Percentiles rank a stretch among this genome's conserved stretches.
Evolutionary conservation across 2,113 vertebrate genomes (phyloP).

Genomic region (Hippocampus guttulatus): DNA sequence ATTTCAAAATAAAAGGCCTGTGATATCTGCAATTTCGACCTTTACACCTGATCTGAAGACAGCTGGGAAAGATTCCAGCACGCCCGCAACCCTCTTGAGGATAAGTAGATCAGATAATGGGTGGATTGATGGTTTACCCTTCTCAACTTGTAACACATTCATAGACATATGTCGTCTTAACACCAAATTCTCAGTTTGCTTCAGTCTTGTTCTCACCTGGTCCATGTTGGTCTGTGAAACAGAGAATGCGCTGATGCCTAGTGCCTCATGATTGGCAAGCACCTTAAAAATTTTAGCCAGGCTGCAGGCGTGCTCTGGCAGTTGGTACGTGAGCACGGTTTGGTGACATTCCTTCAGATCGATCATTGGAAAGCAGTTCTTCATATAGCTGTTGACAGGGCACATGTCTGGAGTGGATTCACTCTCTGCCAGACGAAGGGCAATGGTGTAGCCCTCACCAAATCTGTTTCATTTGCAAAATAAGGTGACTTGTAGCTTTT

Average conservation of each 20-base stretch:
- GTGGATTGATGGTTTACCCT: no score
- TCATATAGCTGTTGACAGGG: conserved; percentile 59
- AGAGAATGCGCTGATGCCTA: conserved; percentile 80
- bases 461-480: conserved; percentile 67
- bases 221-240: conserved; percentile 87
- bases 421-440: conserved; percentile 63
- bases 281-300: conserved; percentile 73
- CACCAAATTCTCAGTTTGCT: background rate
- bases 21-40: no score
- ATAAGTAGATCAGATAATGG: no score
- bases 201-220: conserved; percentile 72
- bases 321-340: conserved; percentile 80
- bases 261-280: conserved; percentile 65
- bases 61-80: no score
- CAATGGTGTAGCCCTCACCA: conserved; percentile 83
- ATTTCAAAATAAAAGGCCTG: no score
- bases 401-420: conserved; percentile 1
- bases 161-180: no score
- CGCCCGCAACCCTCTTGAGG: no score
- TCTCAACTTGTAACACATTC: no score
- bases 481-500: background rate
- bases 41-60: no score
- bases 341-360: conserved; percentile 78
- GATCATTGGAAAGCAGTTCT: conserved; percentile 66
- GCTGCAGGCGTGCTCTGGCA: conserved; percentile 66